Evolutionary conservation across 2,888 invertebrate genomes (phyloP), one percentile per base, ranked within the genome.

Genomic region (Pachycephus smyrnensis): DNA sequence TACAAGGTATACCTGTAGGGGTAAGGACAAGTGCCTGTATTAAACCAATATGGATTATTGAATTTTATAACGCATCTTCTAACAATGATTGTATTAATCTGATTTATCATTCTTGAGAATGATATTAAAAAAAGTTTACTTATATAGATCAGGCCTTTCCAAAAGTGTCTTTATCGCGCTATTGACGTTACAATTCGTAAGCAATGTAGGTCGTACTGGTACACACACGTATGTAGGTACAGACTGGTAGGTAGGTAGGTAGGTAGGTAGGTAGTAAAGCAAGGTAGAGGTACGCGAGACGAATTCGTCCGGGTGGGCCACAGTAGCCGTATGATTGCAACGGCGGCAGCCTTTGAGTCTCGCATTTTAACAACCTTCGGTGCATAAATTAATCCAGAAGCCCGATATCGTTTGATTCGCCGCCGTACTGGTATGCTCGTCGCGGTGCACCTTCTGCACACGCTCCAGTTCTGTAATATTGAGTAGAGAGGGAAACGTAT

Each of bases 301-400:
- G 84, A 88, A 89, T 89, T 88, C 88, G 83, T 85, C 87, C 86
- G 82, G 84, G 86, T 86, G 87, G 87, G 84, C 74, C 86, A 79
- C 85, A 85, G 86, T 87, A 86, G 88, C 87, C 87, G 86, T 86
- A 89, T 86, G 89, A 90, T 90, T 89, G 88, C 87, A 80, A 80
- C 82, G 86, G 87, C 89, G 90, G 89, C 84, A 79, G 84, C 88
- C 90, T 91, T 91, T 91, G 91, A 90, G 90, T 90, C 89, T 89
- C 90, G 88, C 87, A 87, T 90, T 91, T 91, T 90, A 91, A 90
- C 90, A 88, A 88, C 89, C 90, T 89, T 85, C 86, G 88, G 88
- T 90, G 90, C 89, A 90, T 91, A 91, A 91, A 91, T 91, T 91
- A 91, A 91, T 90, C 88, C 89, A 90, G 90, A 89, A 90, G 90